Evolutionary conservation across 2,888 invertebrate species (phyloP), one percentile per base, ranked within the genome.

Genomic region (Philereme vetulata): DNA sequence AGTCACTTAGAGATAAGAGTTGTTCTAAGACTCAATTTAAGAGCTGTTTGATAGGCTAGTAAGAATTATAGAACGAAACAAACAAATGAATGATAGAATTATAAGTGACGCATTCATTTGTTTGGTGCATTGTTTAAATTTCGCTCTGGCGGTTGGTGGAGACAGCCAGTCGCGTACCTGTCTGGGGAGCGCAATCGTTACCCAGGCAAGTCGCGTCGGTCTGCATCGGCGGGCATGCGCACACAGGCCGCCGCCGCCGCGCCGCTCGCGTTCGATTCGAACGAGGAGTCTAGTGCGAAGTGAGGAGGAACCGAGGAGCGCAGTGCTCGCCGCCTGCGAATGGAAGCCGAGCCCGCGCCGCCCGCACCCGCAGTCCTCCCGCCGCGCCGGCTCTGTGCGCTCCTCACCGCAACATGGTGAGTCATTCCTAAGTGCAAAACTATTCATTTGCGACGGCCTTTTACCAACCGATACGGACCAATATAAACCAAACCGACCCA

Each of bases 391-490:
- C 81, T 84, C 84, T 78, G 85, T 80, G 85, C 90, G 86, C 91
- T 86, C 80, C 82, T 80, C 88, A 80, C 83, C 87, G 87, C 90
- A 90, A 80, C 87, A 92, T 92, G 92, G 92, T 92, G 92, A 92
- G 92, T 92, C 91, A 91, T 81, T 81, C 70, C 81, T 77, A 77
- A 84, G 82, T 86, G 88, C 86, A 81, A 89, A 90, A 84, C 88
- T 85, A 88, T 86, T 84, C 83, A 82, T 83, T 85, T 85, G 79
- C 73, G 76, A 77, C 79, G 79, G 82, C 82, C 83, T 85, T 82
- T 82, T 77, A 72, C 72, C 72, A 71, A 70, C 74, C 71, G 62
- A 74, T 69, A 65, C 72, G 75, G 72, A 75, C 71, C 65, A 72
- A 78, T 77, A 74, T 76, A 78, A 77, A 81, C 71, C 71, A 67